Conservation (phyloP, 2,113 vertebrate species). For the Oryzias javanicus region DNA sequence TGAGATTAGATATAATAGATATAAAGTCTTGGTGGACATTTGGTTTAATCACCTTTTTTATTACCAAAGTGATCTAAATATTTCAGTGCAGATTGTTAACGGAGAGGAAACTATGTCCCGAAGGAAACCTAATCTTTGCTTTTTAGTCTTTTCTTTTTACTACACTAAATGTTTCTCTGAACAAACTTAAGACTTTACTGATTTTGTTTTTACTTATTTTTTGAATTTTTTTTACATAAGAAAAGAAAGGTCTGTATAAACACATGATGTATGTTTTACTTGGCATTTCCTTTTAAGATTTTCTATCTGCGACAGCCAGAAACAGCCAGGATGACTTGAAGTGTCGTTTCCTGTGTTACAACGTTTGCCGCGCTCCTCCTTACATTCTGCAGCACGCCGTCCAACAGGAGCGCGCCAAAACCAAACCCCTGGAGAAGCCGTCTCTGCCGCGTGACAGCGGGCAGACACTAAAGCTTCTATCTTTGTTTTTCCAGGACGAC, state of each 20-base stretch:
- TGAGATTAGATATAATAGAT: too few species aligned
- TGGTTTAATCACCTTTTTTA: too few species aligned
- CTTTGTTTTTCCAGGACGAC: conserved; percentile 66
- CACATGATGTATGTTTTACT: not conserved
- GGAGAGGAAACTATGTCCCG: too few species aligned
- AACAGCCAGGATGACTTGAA: not conserved
- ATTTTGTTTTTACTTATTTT: not conserved
- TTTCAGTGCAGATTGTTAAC: too few species aligned
- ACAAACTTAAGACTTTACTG: not conserved
- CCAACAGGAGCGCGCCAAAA: conserved; percentile 2
- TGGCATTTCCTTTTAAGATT: not conserved
- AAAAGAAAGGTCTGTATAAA: too few species aligned
- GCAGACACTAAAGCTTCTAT: conserved; percentile 17
- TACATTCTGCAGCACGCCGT: not conserved
- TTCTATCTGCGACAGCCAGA: not conserved
- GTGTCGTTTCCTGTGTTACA: conserved; percentile 2
- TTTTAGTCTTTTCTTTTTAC: not conserved
- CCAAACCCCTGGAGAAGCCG: not conserved
- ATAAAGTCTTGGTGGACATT: too few species aligned
- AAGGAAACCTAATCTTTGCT: not conserved
- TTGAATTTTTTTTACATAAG: too few species aligned
- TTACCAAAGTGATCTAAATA: too few species aligned
- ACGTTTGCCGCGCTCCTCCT: conserved; percentile 8
- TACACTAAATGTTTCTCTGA: not conserved
- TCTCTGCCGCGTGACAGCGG: not conserved